Evolutionary conservation across 2,113 vertebrate species (phyloP), one percentile per base, ranked within the genome.

Genomic region (Antechinus flavipes): DNA sequence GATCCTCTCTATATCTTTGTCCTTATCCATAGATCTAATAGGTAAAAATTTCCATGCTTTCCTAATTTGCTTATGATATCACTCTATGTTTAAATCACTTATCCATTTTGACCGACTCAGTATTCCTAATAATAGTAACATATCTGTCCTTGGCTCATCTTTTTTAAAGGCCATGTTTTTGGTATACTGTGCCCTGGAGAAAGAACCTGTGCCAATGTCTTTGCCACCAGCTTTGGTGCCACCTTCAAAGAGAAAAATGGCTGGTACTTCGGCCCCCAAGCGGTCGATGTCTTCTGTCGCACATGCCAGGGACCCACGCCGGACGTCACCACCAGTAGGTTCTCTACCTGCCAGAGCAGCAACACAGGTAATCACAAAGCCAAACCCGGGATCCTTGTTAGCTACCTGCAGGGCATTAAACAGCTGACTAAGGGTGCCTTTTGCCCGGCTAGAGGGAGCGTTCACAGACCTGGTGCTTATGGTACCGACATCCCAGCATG

Each of bases 101-200:
- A n/a, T 19, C 35, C 16, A 22, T n/a, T 76, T 76, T n/a, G 61
- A n/a, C 14, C 19, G 5, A 14, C 30, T n/a, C 35, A 19, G 4
- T 96, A n/a, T 91, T 76, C 9, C 95, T 95, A 93, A 30, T 96
- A 47, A 91, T 94, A 91, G 92, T 95, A 95, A 91, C 90, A n/a
- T 97, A 52, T 95, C 11, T 98, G 84, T 95, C 22, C 12, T 47
- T 93, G 26, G 19, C 92, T 97, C 90, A 49, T 97, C 58, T 98
- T 8, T 98, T 94, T 97, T 98, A 94, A 93, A 99, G 99, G 99
- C 99, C 96, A 99, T 99, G 99, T 99, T 99, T 99, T 98, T 99
- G 98, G 99, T 99, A 54, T 99, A 99, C 98, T 99, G 99, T 95
- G 99, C 99, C 91, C 98, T 99, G 98, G 99, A 99, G 98, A 99